These are phyloP conservation scores for Polypedilum vanderplanki DNA, from an alignment of 1,140 invertebrate species.

Conservation along the genomic window DNA sequence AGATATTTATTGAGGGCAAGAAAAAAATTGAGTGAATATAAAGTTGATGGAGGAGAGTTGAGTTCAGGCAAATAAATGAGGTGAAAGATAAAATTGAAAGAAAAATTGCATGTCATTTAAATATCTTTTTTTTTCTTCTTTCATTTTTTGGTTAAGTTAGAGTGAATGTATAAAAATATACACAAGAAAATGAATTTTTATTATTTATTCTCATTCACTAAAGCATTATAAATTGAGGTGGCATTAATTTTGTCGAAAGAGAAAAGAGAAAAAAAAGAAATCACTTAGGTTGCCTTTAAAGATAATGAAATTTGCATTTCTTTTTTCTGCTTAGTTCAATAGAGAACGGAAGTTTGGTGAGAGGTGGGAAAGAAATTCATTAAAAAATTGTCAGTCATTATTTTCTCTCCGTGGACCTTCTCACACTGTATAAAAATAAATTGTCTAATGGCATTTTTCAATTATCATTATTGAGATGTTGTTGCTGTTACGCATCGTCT, in stretches of 20 bases:
- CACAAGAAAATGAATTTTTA: slow-evolving; percentile 14
- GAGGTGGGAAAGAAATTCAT: slow-evolving; percentile 14
- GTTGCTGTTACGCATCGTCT: slow-evolving; percentile 3
- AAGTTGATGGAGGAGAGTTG: slow-evolving; percentile 14
- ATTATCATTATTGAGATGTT: slow-evolving; percentile 19
- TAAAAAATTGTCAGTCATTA: slow-evolving; percentile 26
- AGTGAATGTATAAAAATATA: background rate
- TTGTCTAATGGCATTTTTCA: slow-evolving; percentile 13
- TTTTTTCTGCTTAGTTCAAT: slow-evolving; percentile 7
- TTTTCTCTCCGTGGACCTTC: slow-evolving; percentile 6
- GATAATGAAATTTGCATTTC: slow-evolving; percentile 28
- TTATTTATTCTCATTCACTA: slow-evolving; percentile 27
- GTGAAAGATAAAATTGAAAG: slow-evolving; percentile 29
- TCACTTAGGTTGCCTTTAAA: slow-evolving; percentile 23
- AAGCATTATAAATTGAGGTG: slow-evolving; percentile 28
- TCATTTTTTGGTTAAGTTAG: background rate
- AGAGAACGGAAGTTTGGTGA: background rate
- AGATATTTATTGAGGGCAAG: background rate
- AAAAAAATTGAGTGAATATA: background rate
- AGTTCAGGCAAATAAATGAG: slow-evolving; percentile 23
- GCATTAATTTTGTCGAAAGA: slow-evolving; percentile 21
- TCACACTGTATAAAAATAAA: background rate
- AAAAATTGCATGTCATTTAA: slow-evolving; percentile 29
- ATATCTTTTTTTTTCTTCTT: background rate
- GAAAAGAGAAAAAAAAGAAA: background rate